Base-by-base conservation (phyloP, 2,888 invertebrate genomes). In the Diarsia mendica region DNA sequence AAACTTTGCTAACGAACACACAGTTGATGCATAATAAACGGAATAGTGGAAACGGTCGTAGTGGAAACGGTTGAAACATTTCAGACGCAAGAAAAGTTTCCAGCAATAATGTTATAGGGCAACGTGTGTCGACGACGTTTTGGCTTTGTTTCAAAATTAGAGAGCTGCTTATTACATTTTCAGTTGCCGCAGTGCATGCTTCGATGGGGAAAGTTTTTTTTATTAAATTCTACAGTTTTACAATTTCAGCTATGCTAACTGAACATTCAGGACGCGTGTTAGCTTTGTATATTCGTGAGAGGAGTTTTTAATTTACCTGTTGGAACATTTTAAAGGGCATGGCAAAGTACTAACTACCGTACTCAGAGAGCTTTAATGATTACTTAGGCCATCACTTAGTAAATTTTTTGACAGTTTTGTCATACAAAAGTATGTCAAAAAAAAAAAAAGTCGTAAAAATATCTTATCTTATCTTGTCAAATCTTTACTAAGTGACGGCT, bases 111-210 rank as follows among this genome's bases (percentile, higher is more conserved):
- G 66, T 75, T 66, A 64, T n/a, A 70, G 39, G 33, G 68, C 49
- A 73, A 72, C 68, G 79, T 68, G 78, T 77, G 80, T 72, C 9
- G 77, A 5, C 65, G 60, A 78, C 80, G 39, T 81, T 88, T 89
- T 88, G 86, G 87, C 85, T 84, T 80, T 83, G 85, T 86, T 88
- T 89, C 89, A 88, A 84, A 86, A 83, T 84, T 83, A 85, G 75
- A 84, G 72, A 61, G 75, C 68, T 68, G 68, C 77, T 85, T 85
- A 85, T 86, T 88, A 85, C 78, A 68, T 73, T 84, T 81, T 81
- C 75, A 72, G 80, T 79, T 63, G 75, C 80, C 77, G 77, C 80
- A 82, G 68, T 78, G 76, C 78, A 79, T 64, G 53, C 55, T 74
- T 64, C 53, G 69, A 77, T 67, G 64, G 66, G 18, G 1, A 11